A percentile compares a stretch with the other conserved stretches of the same genome.
phyloP scores from a whole-genome alignment of 2,113 vertebrate species.

The Galeopterus variegatus region DNA sequence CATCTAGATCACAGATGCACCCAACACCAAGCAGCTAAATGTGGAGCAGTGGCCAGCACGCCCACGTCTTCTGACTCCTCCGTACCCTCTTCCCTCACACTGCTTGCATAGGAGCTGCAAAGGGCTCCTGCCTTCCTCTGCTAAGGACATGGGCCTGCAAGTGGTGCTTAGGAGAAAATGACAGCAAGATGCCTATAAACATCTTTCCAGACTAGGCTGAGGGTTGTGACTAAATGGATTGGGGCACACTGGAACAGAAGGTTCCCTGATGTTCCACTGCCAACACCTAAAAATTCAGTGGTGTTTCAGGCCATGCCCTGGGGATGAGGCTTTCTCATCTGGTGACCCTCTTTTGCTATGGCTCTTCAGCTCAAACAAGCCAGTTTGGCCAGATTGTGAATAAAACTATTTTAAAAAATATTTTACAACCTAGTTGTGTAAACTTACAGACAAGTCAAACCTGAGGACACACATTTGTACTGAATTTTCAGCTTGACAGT shows the following conservation, averaged over 20 bases:
- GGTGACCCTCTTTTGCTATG: conserved; percentile 26
- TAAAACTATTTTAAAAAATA: conserved; percentile 54
- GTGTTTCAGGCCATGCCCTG: neutral
- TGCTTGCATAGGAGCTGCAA: rapidly evolving
- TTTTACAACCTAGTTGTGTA: neutral
- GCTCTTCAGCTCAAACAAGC: conserved; percentile 48
- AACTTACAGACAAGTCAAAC: neutral
- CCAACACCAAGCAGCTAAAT: neutral
- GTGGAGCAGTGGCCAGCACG: rapidly evolving
- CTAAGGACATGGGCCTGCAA: neutral
- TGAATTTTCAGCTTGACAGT: neutral
- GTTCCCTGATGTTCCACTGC: neutral
- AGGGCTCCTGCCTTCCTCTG: neutral
- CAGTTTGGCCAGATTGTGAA: conserved; percentile 59
- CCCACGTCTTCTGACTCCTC: rapidly evolving
- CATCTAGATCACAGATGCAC: neutral
- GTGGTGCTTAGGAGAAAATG: neutral
- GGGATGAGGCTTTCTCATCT: conserved; percentile 15
- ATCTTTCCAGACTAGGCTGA: conserved; percentile 7
- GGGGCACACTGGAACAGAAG: conserved; percentile 50
- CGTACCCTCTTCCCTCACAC: rapidly evolving
- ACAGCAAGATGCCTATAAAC: neutral
- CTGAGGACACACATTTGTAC: neutral
- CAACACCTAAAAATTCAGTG: conserved; percentile 65
- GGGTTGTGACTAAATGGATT: neutral